Evolutionary conservation across 2,888 invertebrate genomes (phyloP).

Genomic region (Leucania comma): DNA sequence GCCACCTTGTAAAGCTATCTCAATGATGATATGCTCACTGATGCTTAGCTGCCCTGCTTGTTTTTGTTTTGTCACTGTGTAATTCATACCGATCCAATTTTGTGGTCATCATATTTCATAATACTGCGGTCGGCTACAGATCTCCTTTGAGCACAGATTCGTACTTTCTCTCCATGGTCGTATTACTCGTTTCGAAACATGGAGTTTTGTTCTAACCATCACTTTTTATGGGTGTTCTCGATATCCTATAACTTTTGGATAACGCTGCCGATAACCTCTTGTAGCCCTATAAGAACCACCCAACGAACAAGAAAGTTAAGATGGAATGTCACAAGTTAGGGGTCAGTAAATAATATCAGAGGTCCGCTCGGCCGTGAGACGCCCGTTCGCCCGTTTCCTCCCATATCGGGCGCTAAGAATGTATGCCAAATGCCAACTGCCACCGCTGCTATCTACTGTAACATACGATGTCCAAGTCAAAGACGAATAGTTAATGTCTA

Average conservation of each 20-base stretch:
- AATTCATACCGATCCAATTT: slow-evolving; percentile 69
- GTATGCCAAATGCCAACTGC: slow-evolving; percentile 87
- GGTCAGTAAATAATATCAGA: slow-evolving; percentile 79
- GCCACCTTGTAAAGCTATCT: slow-evolving; percentile 71
- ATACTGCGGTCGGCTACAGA: slow-evolving; percentile 70
- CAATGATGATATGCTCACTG: slow-evolving; percentile 69
- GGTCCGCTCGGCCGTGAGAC: slow-evolving; percentile 82
- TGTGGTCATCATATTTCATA: slow-evolving; percentile 69
- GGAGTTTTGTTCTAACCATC: slow-evolving; percentile 30
- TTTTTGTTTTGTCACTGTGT: slow-evolving; percentile 61
- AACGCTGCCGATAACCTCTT: slow-evolving; percentile 64
- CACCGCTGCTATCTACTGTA: slow-evolving; percentile 71
- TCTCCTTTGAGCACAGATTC: slow-evolving; percentile 64
- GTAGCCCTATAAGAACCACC: slow-evolving; percentile 59
- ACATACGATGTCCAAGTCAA: slow-evolving; percentile 55
- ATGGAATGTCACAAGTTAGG: slow-evolving; percentile 76
- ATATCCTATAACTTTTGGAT: slow-evolving; percentile 49
- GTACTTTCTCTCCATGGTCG: slow-evolving; percentile 67
- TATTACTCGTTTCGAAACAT: slow-evolving; percentile 54
- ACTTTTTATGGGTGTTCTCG: slow-evolving; percentile 37
- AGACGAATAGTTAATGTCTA: slow-evolving; percentile 38
- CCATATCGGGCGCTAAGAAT: slow-evolving; percentile 87
- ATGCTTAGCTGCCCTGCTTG: slow-evolving; percentile 65
- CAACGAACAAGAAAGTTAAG: slow-evolving; percentile 74
- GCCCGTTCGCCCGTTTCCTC: slow-evolving; percentile 76